Base-by-base conservation (phyloP, 2,888 invertebrate species). In the Lapara coniferarum region DNA sequence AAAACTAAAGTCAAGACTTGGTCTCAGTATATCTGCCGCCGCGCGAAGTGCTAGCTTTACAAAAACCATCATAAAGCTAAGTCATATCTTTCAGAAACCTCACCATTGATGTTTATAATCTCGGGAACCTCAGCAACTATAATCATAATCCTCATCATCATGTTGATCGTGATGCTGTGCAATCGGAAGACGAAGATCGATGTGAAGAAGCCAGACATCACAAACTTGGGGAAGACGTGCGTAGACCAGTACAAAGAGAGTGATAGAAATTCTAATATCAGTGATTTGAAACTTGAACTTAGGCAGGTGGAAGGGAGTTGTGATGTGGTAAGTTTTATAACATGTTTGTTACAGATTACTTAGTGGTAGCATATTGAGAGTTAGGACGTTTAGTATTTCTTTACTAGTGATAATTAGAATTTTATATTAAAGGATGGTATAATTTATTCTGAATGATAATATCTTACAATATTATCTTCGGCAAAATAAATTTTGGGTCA, bases 221-320 rank as follows among this genome's bases (percentile, higher is more conserved):
- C 91, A 0, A 86, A 89, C 52, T 72, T 91, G 69, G 85, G 88
- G 10, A 92, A 92, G 75, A 84, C 80, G 0, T 87, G 87, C 53
- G 84, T 83, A 0, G 89, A 91, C 53, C 85, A 85, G 66, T 96
- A 94, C 75, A 96, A 96, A 76, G 96, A 97, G 83, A 97, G 97
- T 68, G 98, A 98, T 87, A 94, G 97, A 72, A 97, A 97, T 81
- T 98, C 98, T 55, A 98, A 98, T 85, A 97, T 98, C 78, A 98
- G 98, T 76, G 98, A 98, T 89, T 94, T 98, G 83, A 98, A 98
- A 89, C 94, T 98, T 77, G 98, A 98, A 87, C 95, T 98, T 73
- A 94, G 98, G 68, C 98, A 98, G 57, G 96, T 97, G 67, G 97
- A 97, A 72, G 97, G 96, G 52, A 95, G 96, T 78, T 97, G 96